These are phyloP conservation scores for Trichogramma evanescens DNA, from an alignment of 2,888 invertebrate genomes.

Conservation along the genomic window DNA sequence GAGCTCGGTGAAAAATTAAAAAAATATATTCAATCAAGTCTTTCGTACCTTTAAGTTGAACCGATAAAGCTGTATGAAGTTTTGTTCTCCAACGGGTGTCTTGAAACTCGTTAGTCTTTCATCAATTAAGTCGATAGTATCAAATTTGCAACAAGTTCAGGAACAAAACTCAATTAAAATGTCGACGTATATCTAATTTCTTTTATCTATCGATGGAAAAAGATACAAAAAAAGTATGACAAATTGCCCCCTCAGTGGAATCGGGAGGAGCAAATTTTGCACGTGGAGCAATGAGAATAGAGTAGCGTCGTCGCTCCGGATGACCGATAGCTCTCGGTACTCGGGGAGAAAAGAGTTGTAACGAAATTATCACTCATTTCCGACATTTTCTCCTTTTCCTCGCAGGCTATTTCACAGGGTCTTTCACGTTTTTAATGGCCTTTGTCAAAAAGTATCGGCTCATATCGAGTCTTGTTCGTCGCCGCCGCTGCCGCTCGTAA, in stretches of 20 bases:
- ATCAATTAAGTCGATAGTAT: not conserved
- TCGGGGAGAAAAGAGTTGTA: too few species aligned
- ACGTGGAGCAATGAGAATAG: too few species aligned
- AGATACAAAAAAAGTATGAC: not conserved
- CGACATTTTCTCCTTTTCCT: too few species aligned
- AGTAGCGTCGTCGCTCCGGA: too few species aligned
- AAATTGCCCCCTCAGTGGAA: not conserved
- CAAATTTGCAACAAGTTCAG: not conserved
- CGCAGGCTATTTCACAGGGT: too few species aligned
- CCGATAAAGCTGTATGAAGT: not conserved
- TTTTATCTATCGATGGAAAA: not conserved
- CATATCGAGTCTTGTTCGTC: too few species aligned
- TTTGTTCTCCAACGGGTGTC: not conserved
- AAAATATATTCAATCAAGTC: not conserved
- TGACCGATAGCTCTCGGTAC: too few species aligned
- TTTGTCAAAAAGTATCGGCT: too few species aligned
- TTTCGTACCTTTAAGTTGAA: constrained; percentile 1
- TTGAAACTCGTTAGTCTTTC: not conserved
- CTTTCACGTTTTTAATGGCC: too few species aligned
- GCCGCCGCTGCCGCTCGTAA: too few species aligned
- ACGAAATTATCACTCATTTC: too few species aligned
- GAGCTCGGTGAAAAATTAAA: not conserved
- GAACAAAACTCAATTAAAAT: constrained; percentile 1
- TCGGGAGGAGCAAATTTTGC: too few species aligned
- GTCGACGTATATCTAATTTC: not conserved